Percentiles rank a stretch among this genome's conserved stretches.
phyloP scores from a whole-genome alignment of 2,888 invertebrate species.

The Macrophya annulata region DNA sequence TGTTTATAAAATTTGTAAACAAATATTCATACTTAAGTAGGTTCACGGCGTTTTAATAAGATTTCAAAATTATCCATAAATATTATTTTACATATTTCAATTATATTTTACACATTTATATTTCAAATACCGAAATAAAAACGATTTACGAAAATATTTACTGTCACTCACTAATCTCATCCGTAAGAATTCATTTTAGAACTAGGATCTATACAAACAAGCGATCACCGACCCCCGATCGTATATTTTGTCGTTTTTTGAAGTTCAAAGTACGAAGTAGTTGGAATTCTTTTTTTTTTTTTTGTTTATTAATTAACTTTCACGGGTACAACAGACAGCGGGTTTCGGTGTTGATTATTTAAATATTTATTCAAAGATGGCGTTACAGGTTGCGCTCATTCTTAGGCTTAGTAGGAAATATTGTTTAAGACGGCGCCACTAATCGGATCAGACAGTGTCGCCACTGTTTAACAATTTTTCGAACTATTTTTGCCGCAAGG shows the following conservation, averaged over 20 bases:
- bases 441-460: neutral
- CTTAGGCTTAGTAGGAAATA: neutral
- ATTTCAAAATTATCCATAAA: neutral
- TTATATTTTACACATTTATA: neutral
- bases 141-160: neutral
- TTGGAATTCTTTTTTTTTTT: neutral
- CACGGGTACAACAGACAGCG: neutral
- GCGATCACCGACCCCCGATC: slow-evolving; percentile 10
- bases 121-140: neutral
- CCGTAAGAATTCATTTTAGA: neutral
- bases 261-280: slow-evolving; percentile 1
- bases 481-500: slow-evolving; percentile 3
- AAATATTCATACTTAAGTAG: neutral
- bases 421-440: neutral
- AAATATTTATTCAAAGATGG: neutral
- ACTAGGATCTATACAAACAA: neutral
- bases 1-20: neutral
- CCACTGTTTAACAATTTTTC: neutral
- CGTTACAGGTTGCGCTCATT: neutral
- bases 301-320: neutral
- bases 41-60: neutral
- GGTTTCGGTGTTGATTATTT: neutral
- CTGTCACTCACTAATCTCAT: neutral
- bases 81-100: neutral
- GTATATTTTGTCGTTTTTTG: neutral